Base-by-base conservation (phyloP, 2,888 invertebrate genomes). In the Diaprepes abbreviatus region DNA sequence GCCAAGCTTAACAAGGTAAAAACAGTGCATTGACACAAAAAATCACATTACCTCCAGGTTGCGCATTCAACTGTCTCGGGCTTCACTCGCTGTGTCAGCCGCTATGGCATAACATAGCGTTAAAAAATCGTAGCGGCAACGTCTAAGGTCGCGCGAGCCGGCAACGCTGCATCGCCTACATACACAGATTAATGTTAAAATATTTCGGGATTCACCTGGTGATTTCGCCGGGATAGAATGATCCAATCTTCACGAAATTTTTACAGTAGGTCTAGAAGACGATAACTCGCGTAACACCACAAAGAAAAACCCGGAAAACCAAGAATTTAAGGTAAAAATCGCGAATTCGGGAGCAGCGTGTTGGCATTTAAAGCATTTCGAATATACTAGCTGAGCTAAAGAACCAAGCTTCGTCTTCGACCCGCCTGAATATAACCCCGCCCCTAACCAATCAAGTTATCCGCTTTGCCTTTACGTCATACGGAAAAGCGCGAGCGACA, bases 81-180 rank as follows among this genome's bases (percentile, higher is more conserved):
- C 66, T 66, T 74, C 76, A 73, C 75, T 75, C 73, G 54, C 31
- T 60, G 21, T 43, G 24, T 59, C 59, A 60, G 66, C 66, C 67
- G 70, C 73, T 75, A 72, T 73, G 73, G 73, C 75, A 70, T 69
- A 57, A 76, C 78, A 76, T 76, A 75, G 76, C 78, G 77, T 76
- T 73, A 68, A 67, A 66, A 71, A 71, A 66, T 60, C 36, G 57
- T 52, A 64, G 50, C 71, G 74, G 68, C 77, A 77, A 76, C 74
- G 73, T 71, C 72, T 66, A 63, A 65, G 74, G 60, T 52, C 66
- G 63, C 64, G 60, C 21, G 40, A 70, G 65, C 74, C 76, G 80
- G 76, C 80, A 80, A 80, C 80, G 73, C 45, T 75, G 80, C 78
- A 76, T 81, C 79, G 80, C 80, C 81, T 80, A 81, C 81, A 81